These are phyloP conservation scores for Spheniscus humboldti DNA, from an alignment of 2,797 vertebrate species.

Conservation along the genomic window DNA sequence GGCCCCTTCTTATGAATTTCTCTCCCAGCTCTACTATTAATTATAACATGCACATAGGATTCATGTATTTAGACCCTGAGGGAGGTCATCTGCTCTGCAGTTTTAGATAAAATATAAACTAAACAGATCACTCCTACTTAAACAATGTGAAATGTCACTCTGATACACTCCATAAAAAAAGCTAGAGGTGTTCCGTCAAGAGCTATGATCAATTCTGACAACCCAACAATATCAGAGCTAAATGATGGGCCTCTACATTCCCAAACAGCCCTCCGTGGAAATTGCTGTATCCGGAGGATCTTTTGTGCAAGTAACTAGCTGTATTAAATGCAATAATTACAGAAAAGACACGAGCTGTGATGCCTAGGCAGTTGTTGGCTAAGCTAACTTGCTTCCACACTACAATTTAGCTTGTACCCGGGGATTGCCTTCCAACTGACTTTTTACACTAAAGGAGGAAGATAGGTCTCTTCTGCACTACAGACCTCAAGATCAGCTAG, in stretches of 20 bases:
- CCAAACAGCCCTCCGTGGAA: slow-evolving; percentile 76
- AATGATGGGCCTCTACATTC: slow-evolving; percentile 78
- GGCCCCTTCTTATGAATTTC: slow-evolving; percentile 78
- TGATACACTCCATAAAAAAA: slow-evolving; percentile 74
- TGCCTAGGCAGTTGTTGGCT: slow-evolving; percentile 64
- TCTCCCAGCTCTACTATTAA: slow-evolving; percentile 76
- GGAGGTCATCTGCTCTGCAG: slow-evolving; percentile 79
- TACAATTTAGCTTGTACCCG: slow-evolving; percentile 42
- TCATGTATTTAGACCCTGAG: slow-evolving; percentile 78
- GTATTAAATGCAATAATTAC: slow-evolving; percentile 80
- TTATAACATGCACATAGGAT: slow-evolving; percentile 78
- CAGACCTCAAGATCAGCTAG: not conserved
- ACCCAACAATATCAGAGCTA: slow-evolving; percentile 79
- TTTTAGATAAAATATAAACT: slow-evolving; percentile 84
- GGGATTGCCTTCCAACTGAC: not conserved
- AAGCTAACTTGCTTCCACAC: slow-evolving; percentile 47
- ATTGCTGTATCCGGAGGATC: slow-evolving; percentile 76
- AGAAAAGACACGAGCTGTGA: slow-evolving; percentile 71
- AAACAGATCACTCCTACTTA: slow-evolving; percentile 82
- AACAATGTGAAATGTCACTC: slow-evolving; percentile 81
- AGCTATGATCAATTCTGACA: slow-evolving; percentile 84
- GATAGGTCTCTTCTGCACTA: not conserved
- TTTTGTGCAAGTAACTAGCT: slow-evolving; percentile 79
- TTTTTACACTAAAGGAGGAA: not conserved
- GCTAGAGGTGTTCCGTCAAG: slow-evolving; percentile 78